Base-by-base conservation (phyloP, 2,113 vertebrate genomes). In the Tachysurus fulvidraco region DNA sequence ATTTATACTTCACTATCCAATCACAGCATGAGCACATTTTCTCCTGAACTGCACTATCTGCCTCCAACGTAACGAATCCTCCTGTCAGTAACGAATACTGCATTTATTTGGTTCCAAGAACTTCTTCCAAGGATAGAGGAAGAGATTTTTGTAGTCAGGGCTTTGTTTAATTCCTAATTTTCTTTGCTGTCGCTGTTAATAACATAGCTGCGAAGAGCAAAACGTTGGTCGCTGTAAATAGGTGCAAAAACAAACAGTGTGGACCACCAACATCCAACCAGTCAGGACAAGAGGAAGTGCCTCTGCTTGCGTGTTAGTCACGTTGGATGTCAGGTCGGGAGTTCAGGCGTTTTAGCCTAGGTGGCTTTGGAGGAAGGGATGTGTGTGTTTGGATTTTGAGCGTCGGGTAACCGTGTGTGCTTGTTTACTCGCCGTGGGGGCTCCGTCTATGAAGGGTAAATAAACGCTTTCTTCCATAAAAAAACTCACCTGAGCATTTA, bases 201-300 rank as follows among this genome's bases (percentile, higher is more conserved):
- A 44, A 73, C 30, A 11, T 41, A 44, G 4, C 8, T 73, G 21
- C 36, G 3, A 17, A 54, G 74, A 52, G n/a, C 25, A 11, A 54
- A n/a, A 28, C 67, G 30, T 30, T 16, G 9, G 30, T 13, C 8
- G 30, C n/a, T 81, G 30, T 60, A 59, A 41, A 80, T 59, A 30
- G 41, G n/a, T 44, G 10, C 7, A 21, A 52, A 36, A 55, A 79
- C 52, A 79, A 76, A 74, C 23, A 46, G 6, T 6, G 13, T 74
- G 71, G 41, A 74, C 71, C 41, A 74, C 11, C 71, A 23, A 46
- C 41, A 46, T 25, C 21, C 12, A 71, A 71, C 41, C 41, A 74
- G 71, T 23, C 71, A 74, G 21, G 71, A 76, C 44, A 50, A 76
- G 73, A 50, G 44, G 73, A 50, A 23, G 73, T 76, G 73, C 50